Percentiles rank a stretch among this genome's conserved stretches.
These are phyloP conservation scores for Chloromyia formosa DNA, from an alignment of 2,888 invertebrate genomes.

Conservation along the genomic window DNA sequence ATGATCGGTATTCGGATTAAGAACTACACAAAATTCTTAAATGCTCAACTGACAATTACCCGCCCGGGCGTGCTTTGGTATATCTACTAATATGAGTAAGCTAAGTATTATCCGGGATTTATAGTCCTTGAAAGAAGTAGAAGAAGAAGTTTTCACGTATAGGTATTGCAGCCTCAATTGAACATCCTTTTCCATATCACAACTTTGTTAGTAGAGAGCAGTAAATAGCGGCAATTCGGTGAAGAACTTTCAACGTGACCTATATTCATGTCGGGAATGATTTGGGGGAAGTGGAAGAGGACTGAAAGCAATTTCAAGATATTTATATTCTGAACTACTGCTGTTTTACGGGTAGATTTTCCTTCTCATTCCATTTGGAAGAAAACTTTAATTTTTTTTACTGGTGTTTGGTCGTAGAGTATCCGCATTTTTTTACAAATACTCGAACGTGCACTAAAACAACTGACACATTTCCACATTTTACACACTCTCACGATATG, in stretches of 20 bases:
- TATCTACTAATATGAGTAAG: no score
- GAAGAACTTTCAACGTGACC: background rate
- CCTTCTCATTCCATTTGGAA: background rate
- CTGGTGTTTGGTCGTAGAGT: background rate
- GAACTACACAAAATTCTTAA: no score
- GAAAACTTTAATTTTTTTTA: background rate
- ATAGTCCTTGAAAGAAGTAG: no score
- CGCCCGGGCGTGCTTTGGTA: no score
- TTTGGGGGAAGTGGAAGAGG: background rate
- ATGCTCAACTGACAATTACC: no score
- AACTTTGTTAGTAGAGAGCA: no score
- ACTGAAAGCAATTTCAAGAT: background rate
- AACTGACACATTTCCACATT: constrained; percentile 21
- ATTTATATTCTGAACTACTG: background rate
- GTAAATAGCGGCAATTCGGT: no score
- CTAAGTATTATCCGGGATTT: no score
- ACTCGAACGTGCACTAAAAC: background rate
- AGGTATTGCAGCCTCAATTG: no score
- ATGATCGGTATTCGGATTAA: no score
- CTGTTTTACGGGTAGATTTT: background rate
- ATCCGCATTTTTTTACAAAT: background rate
- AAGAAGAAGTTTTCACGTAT: no score
- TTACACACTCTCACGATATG: background rate
- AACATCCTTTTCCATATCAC: no score
- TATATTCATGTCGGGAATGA: background rate